Evolutionary conservation across 2,797 vertebrate genomes (phyloP).

Genomic region (Poecilia picta): DNA sequence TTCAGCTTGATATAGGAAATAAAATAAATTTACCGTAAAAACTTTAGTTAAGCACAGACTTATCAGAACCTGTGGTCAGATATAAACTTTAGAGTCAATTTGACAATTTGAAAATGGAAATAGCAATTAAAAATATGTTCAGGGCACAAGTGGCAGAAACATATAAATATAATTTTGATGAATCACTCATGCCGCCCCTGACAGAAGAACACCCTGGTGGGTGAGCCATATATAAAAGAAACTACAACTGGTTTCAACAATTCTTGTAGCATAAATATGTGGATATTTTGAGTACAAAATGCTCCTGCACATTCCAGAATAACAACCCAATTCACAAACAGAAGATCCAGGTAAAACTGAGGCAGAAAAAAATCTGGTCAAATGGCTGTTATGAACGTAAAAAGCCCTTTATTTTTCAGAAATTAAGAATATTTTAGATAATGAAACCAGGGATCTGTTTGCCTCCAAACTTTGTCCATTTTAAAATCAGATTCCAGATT

Average conservation of each 20-base stretch:
- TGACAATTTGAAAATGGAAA: not conserved
- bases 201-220: not conserved
- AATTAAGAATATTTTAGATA: not conserved
- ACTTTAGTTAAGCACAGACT: not conserved
- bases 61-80: not conserved
- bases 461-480: not conserved
- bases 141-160: not conserved
- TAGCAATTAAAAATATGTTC: not conserved
- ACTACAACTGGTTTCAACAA: not conserved
- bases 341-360: not conserved
- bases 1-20: not conserved
- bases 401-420: not conserved
- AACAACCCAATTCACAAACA: not conserved
- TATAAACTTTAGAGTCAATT: not conserved
- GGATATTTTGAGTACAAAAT: not conserved
- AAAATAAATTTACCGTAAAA: not conserved
- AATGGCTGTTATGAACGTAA: not conserved
- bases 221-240: not conserved
- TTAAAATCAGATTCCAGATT: not conserved
- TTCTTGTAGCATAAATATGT: not conserved
- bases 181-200: not conserved
- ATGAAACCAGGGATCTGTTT: not conserved
- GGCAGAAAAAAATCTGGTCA: too few relatives aligned
- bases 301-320: not conserved
- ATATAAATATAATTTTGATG: not conserved